Evolutionary conservation across 2,888 invertebrate genomes (phyloP).

Genomic region (Mesopsocus fuscifrons): DNA sequence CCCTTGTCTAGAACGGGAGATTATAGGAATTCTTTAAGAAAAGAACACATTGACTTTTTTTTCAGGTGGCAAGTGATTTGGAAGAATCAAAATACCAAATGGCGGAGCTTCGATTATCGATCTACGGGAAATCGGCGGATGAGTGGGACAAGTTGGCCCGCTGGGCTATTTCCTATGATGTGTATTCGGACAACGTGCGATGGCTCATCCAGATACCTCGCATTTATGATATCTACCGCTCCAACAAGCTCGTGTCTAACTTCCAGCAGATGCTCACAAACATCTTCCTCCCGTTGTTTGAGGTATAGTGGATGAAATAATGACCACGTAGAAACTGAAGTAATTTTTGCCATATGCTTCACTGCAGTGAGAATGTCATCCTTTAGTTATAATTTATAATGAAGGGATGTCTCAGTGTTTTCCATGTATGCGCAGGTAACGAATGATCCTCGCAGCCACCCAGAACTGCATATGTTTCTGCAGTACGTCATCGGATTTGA

Average conservation of each 20-base stretch:
- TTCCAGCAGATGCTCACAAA: slow-evolving; percentile 38
- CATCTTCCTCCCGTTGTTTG: slow-evolving; percentile 38
- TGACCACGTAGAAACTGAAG: too few relatives aligned
- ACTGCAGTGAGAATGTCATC: too few relatives aligned
- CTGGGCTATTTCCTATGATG: slow-evolving; percentile 35
- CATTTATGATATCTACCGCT: slow-evolving; percentile 34
- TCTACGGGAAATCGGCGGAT: slow-evolving; percentile 33
- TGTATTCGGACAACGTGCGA: slow-evolving; percentile 37
- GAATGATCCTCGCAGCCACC: slow-evolving; percentile 36
- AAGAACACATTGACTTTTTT: too few relatives aligned
- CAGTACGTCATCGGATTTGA: slow-evolving; percentile 38
- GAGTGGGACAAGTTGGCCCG: slow-evolving; percentile 41
- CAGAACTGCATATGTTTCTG: slow-evolving; percentile 36
- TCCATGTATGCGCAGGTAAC: too few relatives aligned
- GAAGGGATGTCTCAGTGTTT: too few relatives aligned
- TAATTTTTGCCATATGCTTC: too few relatives aligned
- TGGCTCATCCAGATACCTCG: slow-evolving; percentile 43
- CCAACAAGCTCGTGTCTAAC: slow-evolving; percentile 32
- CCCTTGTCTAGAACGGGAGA: too few relatives aligned
- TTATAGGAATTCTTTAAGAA: too few relatives aligned
- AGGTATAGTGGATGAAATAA: too few relatives aligned
- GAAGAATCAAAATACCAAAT: slow-evolving; percentile 46
- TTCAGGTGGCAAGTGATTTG: slow-evolving; percentile 29
- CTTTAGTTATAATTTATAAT: too few relatives aligned
- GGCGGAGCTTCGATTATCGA: slow-evolving; percentile 37